Evolutionary conservation across 2,797 vertebrate species (phyloP).

Genomic region (Phataginus tetradactyla): DNA sequence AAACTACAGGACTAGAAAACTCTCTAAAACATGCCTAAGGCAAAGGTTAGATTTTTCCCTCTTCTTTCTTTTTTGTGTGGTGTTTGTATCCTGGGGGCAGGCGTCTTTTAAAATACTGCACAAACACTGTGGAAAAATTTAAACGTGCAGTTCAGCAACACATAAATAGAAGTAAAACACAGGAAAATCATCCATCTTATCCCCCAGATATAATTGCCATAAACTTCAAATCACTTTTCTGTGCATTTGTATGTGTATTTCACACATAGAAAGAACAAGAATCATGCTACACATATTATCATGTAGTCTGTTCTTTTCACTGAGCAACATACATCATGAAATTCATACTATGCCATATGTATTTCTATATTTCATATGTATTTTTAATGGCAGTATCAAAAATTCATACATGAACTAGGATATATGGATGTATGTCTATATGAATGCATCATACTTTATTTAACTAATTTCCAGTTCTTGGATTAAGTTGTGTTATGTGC

Average conservation of each 20-base stretch:
- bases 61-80: background rate
- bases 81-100: background rate
- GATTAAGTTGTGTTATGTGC: background rate
- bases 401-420: background rate
- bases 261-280: background rate
- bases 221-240: conserved; percentile 4
- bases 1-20: background rate
- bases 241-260: background rate
- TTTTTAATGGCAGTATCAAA: conserved; percentile 14
- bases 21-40: background rate
- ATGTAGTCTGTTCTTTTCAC: background rate
- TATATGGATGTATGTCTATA: background rate
- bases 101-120: conserved; percentile 43
- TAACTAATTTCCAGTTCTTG: background rate
- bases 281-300: background rate
- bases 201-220: background rate
- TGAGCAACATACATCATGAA: background rate
- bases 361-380: background rate
- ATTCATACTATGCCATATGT: background rate
- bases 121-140: background rate
- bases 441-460: background rate
- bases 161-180: conserved; percentile 34
- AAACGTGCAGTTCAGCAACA: background rate
- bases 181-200: background rate
- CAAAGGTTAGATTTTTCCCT: background rate